Conservation (phyloP, 2,113 vertebrate genomes). For the Podiceps cristatus region DNA sequence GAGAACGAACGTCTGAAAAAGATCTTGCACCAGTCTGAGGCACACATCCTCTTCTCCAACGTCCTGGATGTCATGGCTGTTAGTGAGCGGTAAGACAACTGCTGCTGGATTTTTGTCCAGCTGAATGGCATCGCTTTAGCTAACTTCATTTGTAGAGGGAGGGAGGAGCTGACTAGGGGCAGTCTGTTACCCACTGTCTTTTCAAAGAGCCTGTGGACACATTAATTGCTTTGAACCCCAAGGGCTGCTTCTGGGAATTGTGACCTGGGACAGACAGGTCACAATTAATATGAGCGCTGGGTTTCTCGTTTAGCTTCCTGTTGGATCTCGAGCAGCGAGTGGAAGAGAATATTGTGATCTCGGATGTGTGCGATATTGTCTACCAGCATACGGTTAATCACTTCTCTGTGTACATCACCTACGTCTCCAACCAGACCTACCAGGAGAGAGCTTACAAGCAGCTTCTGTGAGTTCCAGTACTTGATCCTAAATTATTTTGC, state of each 20-base stretch:
- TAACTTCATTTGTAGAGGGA: not conserved
- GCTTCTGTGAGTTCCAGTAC: slow-evolving; percentile 85
- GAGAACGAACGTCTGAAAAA: slow-evolving; percentile 86
- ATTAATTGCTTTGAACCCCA: not conserved
- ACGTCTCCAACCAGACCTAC: slow-evolving; percentile 96
- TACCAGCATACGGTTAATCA: slow-evolving; percentile 82
- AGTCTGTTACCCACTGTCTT: not conserved
- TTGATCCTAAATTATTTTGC: not conserved
- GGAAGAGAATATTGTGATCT: slow-evolving; percentile 91
- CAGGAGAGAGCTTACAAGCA: slow-evolving; percentile 94
- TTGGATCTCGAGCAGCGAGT: slow-evolving; percentile 93
- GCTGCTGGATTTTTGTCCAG: not conserved
- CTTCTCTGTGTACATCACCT: slow-evolving; percentile 92
- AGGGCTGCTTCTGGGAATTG: not conserved
- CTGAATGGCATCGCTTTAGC: not conserved
- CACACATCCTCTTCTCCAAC: slow-evolving; percentile 97
- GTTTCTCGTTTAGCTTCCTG: slow-evolving; percentile 84
- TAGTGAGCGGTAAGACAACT: slow-evolving; percentile 87
- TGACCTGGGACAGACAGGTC: not conserved
- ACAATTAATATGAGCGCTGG: not conserved
- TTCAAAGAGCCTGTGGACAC: not conserved
- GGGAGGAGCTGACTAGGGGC: not conserved
- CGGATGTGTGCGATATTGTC: slow-evolving; percentile 95
- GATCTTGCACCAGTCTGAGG: slow-evolving; percentile 90
- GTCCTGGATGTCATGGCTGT: slow-evolving; percentile 93